These are phyloP conservation scores for Poecilia picta DNA, from an alignment of 2,797 vertebrate species.

Conservation along the genomic window DNA sequence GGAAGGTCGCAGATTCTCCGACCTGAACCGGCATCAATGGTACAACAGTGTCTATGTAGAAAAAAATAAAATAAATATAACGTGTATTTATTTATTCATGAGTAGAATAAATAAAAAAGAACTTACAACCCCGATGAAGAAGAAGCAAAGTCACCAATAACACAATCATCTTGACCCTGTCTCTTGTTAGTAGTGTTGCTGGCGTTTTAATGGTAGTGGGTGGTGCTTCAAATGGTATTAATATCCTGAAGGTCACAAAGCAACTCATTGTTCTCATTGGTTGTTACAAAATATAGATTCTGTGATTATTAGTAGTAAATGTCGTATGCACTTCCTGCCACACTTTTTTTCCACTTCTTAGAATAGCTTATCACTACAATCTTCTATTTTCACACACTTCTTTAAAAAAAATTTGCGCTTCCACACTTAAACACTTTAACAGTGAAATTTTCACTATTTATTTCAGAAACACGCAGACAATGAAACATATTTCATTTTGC, in stretches of 20 bases:
- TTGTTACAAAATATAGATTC: neutral
- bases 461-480: no score
- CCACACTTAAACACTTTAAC: no score
- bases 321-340: neutral
- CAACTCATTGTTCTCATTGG: neutral
- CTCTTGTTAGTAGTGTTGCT: neutral
- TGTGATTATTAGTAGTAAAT: neutral
- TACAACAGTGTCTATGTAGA: no score
- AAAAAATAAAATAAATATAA: no score
- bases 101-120: neutral
- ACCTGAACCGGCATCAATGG: no score
- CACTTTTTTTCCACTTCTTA: neutral
- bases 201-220: neutral
- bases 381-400: neutral
- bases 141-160: neutral
- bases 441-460: no score
- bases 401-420: no score
- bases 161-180: neutral
- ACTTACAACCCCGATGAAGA: neutral
- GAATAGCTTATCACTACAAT: neutral
- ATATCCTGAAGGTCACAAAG: neutral
- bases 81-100: no score
- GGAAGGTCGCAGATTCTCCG: no score
- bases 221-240: neutral
- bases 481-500: no score